These are phyloP conservation scores for Cerastis leucographa DNA, from an alignment of 2,888 invertebrate genomes.

Conservation along the genomic window DNA sequence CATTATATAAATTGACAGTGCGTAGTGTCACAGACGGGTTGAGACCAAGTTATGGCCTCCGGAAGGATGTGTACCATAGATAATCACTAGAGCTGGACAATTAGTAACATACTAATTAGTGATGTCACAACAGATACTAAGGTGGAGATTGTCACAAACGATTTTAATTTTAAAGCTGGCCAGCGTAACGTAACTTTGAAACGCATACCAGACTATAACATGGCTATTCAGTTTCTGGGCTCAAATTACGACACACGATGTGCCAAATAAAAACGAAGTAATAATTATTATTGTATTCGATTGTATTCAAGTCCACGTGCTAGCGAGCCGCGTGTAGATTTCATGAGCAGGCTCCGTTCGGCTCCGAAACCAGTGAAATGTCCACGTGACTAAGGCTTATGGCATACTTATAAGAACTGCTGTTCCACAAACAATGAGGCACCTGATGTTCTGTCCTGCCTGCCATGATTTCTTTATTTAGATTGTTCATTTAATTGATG, in stretches of 20 bases:
- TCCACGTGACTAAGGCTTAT: constrained; percentile 31
- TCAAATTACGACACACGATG: neutral
- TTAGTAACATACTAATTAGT: too few species aligned
- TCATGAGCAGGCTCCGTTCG: constrained; percentile 27
- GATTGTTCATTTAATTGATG: neutral
- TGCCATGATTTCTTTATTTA: neutral
- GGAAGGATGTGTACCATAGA: too few species aligned
- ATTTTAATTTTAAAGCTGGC: neutral
- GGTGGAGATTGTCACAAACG: neutral
- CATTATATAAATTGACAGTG: too few species aligned
- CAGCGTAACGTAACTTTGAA: neutral
- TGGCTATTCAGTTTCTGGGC: neutral
- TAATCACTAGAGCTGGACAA: too few species aligned
- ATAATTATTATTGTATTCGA: neutral
- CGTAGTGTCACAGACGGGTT: too few species aligned
- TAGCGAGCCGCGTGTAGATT: constrained; percentile 40
- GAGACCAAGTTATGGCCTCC: too few species aligned
- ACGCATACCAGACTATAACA: neutral
- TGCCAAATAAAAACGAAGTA: neutral
- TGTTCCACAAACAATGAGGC: neutral
- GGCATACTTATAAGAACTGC: neutral
- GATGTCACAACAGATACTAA: too few species aligned
- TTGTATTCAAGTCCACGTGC: constrained; percentile 12
- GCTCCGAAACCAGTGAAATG: neutral
- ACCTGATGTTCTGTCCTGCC: neutral